Evolutionary conservation across 2,797 vertebrate genomes (phyloP), one percentile per base, ranked within the genome.

Genomic region (Neoniphon sammara): DNA sequence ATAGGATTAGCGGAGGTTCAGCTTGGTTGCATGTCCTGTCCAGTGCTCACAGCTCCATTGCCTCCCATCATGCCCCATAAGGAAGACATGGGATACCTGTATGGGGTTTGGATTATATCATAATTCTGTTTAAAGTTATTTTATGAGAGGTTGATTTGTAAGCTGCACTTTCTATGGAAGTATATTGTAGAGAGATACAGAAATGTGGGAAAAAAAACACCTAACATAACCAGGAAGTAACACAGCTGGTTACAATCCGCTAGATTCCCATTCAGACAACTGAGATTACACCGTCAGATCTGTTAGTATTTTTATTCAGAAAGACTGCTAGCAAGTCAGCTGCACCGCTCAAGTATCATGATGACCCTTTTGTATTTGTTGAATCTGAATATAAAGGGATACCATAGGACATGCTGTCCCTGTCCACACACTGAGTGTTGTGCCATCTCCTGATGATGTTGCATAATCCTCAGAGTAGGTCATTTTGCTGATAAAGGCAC

Each of bases 1-100:
- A 94, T 94, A 92, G 91, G 93, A 94, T 96, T 94, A 93, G 81
- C 39, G 85, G 81, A 82, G 90, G 85, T 94, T 94, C 91, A 93
- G 86, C 90, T 93, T 83, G 87, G 90, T 90, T 81, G 73, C 77
- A 72, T 82, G 73, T 86, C 83, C 68, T 83, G 66, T 81, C 34
- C 79, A 80, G 66, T 73, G 82, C 85, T 89, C 87, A 75, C 80
- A 70, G 88, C 84, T 81, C 85, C 54, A 46, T 69, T 84, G 49
- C 62, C 50, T 50, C 70, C 67, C 77, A 58, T 85, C 59, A 31
- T 50, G 80, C 79, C 79, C 86, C 85, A 77, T 46, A 72, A 80
- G 85, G 77, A 80, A 86, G 91, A n/a, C 85, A 68, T 82, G 84
- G 30, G 66, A 84, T 56, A 34, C 8, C 87, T 91, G 25, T 83